phyloP scores from a whole-genome alignment of 2,113 vertebrate species.

The Fregata magnificens region DNA sequence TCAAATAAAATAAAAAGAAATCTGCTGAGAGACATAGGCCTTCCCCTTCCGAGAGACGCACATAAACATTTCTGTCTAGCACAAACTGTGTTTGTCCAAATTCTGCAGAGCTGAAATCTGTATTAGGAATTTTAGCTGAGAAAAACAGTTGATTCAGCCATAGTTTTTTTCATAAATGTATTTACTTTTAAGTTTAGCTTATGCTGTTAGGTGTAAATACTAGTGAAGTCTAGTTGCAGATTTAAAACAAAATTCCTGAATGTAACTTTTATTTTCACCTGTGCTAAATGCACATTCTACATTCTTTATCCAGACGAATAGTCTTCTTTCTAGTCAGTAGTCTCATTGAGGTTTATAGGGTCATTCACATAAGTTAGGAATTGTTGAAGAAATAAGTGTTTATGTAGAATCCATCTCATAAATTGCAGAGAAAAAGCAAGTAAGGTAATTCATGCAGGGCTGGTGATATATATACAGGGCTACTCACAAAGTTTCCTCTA shows the following conservation, averaged over 20 bases:
- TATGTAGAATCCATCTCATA: slow-evolving; percentile 2
- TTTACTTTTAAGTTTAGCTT: neutral
- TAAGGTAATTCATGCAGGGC: neutral
- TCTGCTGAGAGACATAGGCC: neutral
- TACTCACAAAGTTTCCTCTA: slow-evolving; percentile 55
- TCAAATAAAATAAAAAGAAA: neutral
- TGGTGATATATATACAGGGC: slow-evolving; percentile 2
- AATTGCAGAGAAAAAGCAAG: slow-evolving; percentile 26
- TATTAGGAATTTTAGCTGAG: neutral
- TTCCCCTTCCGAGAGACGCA: neutral
- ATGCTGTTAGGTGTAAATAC: neutral
- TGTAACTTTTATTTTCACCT: neutral
- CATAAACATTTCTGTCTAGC: rapidly evolving
- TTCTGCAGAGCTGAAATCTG: neutral
- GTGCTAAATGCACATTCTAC: neutral
- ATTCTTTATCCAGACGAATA: neutral
- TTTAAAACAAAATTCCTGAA: neutral
- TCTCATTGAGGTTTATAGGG: neutral
- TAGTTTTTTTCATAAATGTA: neutral
- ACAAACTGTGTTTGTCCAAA: neutral
- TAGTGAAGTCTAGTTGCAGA: neutral
- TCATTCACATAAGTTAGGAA: neutral
- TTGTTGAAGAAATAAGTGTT: slow-evolving; percentile 41
- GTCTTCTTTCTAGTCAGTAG: neutral
- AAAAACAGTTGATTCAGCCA: neutral